Percentiles rank a stretch among this genome's conserved stretches.
phyloP scores from a whole-genome alignment of 1,140 invertebrate genomes.

The Aphelinus certus region DNA sequence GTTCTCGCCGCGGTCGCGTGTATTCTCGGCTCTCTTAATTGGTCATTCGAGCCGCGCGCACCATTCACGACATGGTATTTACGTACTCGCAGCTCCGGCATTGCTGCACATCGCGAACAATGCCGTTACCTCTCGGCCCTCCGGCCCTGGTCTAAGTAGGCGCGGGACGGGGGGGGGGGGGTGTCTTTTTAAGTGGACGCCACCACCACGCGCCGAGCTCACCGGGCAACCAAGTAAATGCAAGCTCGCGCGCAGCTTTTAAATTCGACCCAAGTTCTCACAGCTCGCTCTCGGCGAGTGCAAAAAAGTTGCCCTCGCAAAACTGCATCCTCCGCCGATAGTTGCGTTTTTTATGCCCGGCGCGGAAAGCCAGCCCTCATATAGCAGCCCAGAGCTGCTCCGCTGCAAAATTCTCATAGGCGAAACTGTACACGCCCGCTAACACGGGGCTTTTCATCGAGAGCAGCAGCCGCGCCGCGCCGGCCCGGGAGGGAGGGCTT shows the following conservation, averaged over 20 bases:
- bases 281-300: background rate
- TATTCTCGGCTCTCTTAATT: constrained; percentile 19
- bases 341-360: constrained; percentile 2
- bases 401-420: background rate
- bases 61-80: constrained; percentile 15
- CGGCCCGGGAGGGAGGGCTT: background rate
- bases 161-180: constrained; percentile 4
- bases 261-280: constrained; percentile 9
- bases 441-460: constrained; percentile 5
- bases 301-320: too few relatives aligned
- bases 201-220: too few relatives aligned
- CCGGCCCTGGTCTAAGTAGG: constrained; percentile 4
- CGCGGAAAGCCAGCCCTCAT: background rate
- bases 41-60: constrained; percentile 18
- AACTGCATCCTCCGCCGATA: background rate
- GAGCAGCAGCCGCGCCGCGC: background rate
- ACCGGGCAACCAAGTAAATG: background rate
- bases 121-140: background rate
- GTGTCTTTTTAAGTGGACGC: constrained; percentile 10
- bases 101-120: constrained; percentile 1
- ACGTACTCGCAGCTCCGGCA: background rate
- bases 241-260: constrained; percentile 12
- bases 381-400: background rate
- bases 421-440: background rate
- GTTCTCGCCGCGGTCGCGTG: background rate